A percentile compares a stretch with the other conserved stretches of the same genome.
These are phyloP conservation scores for Haliaeetus leucogaster DNA, from an alignment of 2,113 vertebrate species.

Conservation along the genomic window DNA sequence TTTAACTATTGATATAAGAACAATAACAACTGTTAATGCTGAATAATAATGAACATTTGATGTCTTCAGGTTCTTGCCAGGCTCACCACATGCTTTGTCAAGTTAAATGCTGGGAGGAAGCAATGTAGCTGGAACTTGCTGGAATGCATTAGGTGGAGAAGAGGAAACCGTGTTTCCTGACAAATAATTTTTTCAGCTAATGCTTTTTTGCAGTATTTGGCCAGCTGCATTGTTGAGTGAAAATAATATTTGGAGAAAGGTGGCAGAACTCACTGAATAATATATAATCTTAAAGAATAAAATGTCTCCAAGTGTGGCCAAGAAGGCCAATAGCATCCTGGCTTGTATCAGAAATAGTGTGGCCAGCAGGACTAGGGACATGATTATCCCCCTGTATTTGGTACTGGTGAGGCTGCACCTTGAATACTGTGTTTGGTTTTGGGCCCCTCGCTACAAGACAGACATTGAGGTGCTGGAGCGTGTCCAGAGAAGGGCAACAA, in stretches of 20 bases:
- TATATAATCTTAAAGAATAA: background rate
- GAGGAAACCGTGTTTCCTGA: conserved; percentile 31
- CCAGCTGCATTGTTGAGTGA: background rate
- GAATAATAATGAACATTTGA: background rate
- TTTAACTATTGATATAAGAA: background rate
- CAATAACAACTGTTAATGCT: background rate
- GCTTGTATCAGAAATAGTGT: no score
- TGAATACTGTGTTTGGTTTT: no score
- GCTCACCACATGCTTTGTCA: background rate
- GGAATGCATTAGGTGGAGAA: background rate
- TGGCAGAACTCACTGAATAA: background rate
- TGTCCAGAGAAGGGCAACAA: no score
- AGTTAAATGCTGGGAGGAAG: conserved; percentile 3
- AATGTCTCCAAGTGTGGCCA: background rate
- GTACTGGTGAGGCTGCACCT: no score
- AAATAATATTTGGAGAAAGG: background rate
- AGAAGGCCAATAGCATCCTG: no score
- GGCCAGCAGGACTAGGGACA: no score
- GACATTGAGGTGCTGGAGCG: no score
- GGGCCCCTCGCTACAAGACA: no score
- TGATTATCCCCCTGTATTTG: no score
- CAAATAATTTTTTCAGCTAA: background rate
- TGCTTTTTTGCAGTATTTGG: background rate
- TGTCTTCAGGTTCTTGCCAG: background rate
- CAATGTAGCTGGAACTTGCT: background rate